Evolutionary conservation across 2,888 invertebrate species (phyloP).

Genomic region (Thalpophila matura): DNA sequence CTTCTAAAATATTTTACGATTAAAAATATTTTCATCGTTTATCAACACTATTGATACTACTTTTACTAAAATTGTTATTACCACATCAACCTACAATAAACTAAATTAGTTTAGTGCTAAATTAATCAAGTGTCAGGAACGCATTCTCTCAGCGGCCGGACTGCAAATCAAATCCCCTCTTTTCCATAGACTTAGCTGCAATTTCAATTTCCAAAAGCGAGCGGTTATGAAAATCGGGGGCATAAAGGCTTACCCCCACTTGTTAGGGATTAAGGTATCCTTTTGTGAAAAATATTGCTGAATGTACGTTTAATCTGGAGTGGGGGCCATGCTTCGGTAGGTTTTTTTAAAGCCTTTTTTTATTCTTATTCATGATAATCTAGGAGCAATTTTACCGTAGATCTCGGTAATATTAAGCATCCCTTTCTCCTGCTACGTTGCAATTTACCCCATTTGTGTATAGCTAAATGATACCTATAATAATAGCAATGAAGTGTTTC

Average conservation of each 20-base stretch:
- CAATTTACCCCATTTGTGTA: conserved; percentile 47
- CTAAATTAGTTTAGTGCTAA: too few relatives aligned
- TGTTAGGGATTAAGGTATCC: conserved; percentile 89
- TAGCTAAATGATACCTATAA: conserved; percentile 23
- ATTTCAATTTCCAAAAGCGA: conserved; percentile 66
- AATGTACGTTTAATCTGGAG: conserved; percentile 88
- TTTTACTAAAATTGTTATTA: too few relatives aligned
- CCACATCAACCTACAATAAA: too few relatives aligned
- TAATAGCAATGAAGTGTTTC: conserved; percentile 8
- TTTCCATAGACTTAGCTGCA: conserved; percentile 20
- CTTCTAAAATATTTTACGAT: too few relatives aligned
- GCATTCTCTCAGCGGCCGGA: too few relatives aligned
- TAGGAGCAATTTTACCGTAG: conserved; percentile 76
- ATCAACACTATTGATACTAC: too few relatives aligned
- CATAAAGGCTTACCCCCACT: conserved; percentile 82
- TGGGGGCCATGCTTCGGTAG: conserved; percentile 79
- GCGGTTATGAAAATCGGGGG: conserved; percentile 77
- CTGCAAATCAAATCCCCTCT: conserved; percentile 21
- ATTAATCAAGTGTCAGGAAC: too few relatives aligned
- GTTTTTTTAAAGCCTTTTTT: conserved; percentile 81
- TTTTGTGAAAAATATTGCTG: conserved; percentile 90
- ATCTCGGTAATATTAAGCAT: conserved; percentile 27
- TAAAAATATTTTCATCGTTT: too few relatives aligned
- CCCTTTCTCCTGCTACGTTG: conserved; percentile 46
- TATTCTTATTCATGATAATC: conserved; percentile 79